These are phyloP conservation scores for Protomyctophum bolini DNA, from an alignment of 2,113 vertebrate species.

Conservation along the genomic window DNA sequence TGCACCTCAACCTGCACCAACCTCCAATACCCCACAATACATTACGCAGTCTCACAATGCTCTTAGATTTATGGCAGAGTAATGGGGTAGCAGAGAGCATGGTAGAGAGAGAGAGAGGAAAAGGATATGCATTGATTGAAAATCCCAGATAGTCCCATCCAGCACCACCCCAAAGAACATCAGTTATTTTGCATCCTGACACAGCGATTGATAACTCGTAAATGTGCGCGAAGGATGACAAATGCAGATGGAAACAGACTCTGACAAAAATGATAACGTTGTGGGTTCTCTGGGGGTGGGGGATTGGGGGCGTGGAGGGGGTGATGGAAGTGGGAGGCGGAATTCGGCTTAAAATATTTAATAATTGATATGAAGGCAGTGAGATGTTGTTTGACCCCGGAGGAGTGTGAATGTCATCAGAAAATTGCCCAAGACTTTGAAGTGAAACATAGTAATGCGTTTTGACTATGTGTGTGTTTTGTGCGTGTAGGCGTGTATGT, in stretches of 20 bases:
- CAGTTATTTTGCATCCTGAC: slow-evolving; percentile 99
- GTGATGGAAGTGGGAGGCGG: slow-evolving; percentile 89
- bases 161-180: slow-evolving; percentile 96
- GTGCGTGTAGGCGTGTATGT: slow-evolving; percentile 64
- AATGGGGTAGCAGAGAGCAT: slow-evolving; percentile 81
- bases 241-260: slow-evolving; percentile 98
- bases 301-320: slow-evolving; percentile 77
- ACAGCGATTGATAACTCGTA: slow-evolving; percentile 99
- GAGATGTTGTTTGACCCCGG: slow-evolving; percentile 99
- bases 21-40: slow-evolving; percentile 80
- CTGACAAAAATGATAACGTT: slow-evolving; percentile 99
- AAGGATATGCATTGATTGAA: slow-evolving; percentile 99
- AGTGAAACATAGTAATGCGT: slow-evolving; percentile 89
- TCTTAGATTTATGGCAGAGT: slow-evolving; percentile 96
- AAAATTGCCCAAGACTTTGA: slow-evolving; percentile 95
- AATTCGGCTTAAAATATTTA: slow-evolving; percentile 99
- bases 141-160: slow-evolving; percentile 98
- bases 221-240: slow-evolving; percentile 95
- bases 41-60: slow-evolving; percentile 90
- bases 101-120: slow-evolving; percentile 9
- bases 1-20: slow-evolving; percentile 16
- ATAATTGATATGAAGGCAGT: slow-evolving; percentile 98
- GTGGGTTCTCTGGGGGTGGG: slow-evolving; percentile 87
- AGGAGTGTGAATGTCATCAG: slow-evolving; percentile 99
- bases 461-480: background rate